Evolutionary conservation across 2,797 vertebrate species (phyloP), one percentile per base, ranked within the genome.

Genomic region (Cryptoblepharus egeriae): DNA sequence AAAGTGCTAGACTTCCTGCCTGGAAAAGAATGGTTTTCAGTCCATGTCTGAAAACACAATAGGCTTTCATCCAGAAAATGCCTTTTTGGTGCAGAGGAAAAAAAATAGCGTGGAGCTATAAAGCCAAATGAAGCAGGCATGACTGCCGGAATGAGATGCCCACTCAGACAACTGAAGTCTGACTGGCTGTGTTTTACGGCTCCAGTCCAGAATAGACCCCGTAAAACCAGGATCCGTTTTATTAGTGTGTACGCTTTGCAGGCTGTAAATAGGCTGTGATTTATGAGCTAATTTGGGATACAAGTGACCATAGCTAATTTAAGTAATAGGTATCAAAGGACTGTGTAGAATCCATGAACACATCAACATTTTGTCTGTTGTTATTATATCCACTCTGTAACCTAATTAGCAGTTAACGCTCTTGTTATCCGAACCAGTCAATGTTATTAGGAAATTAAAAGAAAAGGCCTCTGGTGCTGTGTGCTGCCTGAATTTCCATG

Each of bases 401-500:
- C 88, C 85, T 92, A 93, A 94, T 94, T 91, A 93, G 91, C 91
- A 92, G 91, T 92, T 93, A 90, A 92, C 81, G 82, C 91, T 93
- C 91, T 78, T 92, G 90, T 92, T 93, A 92, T 87, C 87, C 85
- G 81, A 91, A 90, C 85, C 82, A 91, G 80, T 88, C 91, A 86
- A 70, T 72, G 81, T 84, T 88, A 77, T 84, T 72, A 89, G 91
- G 60, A 91, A 90, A 90, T 89, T 86, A 93, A 86, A 87, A 28
- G 82, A 91, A 87, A 90, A 89, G 90, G 87, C 2, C 77, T 87
- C 81, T 85, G 78, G 63, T 37, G 89, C 89, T 84, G 75, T 76
- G 71, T 67, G 77, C 63, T 80, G 78, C 84, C 64, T 26, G 81
- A 89, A 88, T 12, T 87, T 90, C 73, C 75, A 77, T 64, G 72